Evolutionary conservation across 2,113 vertebrate species (phyloP), one percentile per base, ranked within the genome.

Genomic region (Odontesthes bonariensis): DNA sequence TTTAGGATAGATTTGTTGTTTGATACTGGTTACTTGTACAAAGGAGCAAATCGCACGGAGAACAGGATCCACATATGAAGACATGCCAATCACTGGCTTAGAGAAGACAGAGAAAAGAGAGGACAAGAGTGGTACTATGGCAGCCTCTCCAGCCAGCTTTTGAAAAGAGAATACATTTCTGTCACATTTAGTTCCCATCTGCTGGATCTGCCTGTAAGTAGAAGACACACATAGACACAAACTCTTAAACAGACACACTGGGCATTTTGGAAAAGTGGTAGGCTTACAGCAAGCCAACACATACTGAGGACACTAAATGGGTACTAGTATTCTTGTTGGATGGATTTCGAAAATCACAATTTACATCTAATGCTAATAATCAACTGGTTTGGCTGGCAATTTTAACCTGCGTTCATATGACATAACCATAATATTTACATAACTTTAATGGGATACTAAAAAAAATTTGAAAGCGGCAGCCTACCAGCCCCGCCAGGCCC

Each of bases 31-130:
- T 66, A 76, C 76, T 89, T 84, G 86, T 88, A 88, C 82, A 89
- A 79, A 92, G 82, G 53, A 86, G 71, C 17, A 11, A 85, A 81
- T 82, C 35, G 59, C 70, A 62, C 80, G 71, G 79, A 73, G 74
- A 92, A 88, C 92, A 92, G 86, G 76, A 87, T 89, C 69, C 90
- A 88, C 89, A 93, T 91, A 92, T 92, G 88, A 91, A 90, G 89
- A 93, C 83, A 78, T 92, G 92, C 90, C 92, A 94, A 91, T 94
- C 91, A 93, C 79, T 22, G 57, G 60, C 57, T 49, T 44, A 27
- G 74, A 74, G 76, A 80, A 79, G 79, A 51, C 42, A 64, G 44
- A 69, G 59, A 55, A 53, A 33, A 59, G 68, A 73, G 83, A 69
- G 68, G 71, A 75, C 75, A 59, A 64, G 76, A 72, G 75, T 71